Percentiles rank a stretch among this genome's conserved stretches.
Conservation (phyloP, 2,888 invertebrate species). For the Pterostichus niger region DNA sequence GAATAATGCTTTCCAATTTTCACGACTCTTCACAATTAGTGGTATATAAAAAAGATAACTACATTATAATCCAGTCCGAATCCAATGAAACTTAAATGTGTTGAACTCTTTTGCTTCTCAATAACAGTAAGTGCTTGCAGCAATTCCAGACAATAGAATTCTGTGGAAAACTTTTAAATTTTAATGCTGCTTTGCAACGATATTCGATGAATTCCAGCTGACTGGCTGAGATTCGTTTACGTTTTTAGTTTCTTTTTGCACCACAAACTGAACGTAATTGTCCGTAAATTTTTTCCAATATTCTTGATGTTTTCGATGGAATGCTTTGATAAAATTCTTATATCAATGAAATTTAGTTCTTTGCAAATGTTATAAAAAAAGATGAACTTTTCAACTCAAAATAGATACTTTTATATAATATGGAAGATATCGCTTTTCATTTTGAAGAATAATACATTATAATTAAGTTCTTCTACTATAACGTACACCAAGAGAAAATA, state of each 20-base stretch:
- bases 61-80: background rate
- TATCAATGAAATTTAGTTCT: too few relatives aligned
- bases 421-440: too few relatives aligned
- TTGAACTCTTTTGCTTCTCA: background rate
- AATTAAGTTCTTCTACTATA: too few relatives aligned
- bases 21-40: background rate
- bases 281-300: too few relatives aligned
- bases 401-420: too few relatives aligned
- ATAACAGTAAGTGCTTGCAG: slow-evolving; percentile 5
- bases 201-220: background rate
- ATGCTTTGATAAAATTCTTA: too few relatives aligned
- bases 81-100: background rate
- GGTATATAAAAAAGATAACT: background rate
- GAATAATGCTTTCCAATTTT: background rate
- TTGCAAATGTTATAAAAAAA: too few relatives aligned
- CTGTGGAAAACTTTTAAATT: slow-evolving; percentile 3
- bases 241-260: background rate
- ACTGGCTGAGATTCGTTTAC: background rate
- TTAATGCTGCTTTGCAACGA: background rate
- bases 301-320: too few relatives aligned
- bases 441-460: too few relatives aligned
- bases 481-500: too few relatives aligned
- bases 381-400: too few relatives aligned
- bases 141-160: background rate
- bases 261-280: background rate